Percentiles rank a stretch among this genome's conserved stretches.
Evolutionary conservation across 2,888 invertebrate species (phyloP).

Genomic region (Nebria brevicollis): DNA sequence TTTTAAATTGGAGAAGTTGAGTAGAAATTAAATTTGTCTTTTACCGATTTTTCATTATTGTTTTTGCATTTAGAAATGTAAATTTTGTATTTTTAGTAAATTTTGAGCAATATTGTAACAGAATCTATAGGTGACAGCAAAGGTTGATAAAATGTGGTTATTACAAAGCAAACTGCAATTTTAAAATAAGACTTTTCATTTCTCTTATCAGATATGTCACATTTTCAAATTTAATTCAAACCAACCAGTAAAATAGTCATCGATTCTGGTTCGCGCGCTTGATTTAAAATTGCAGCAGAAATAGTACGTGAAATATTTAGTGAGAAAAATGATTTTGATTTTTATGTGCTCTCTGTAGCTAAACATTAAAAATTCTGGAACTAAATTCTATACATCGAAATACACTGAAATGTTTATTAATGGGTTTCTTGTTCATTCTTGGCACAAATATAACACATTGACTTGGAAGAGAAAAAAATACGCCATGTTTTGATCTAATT

Average conservation of each 20-base stretch:
- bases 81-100: not conserved
- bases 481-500: constrained; percentile 7
- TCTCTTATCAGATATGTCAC: constrained; percentile 12
- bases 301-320: constrained; percentile 25
- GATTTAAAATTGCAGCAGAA: constrained; percentile 41
- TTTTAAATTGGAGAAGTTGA: too few species aligned
- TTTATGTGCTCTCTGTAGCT: constrained; percentile 43
- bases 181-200: constrained; percentile 17
- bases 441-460: constrained; percentile 42
- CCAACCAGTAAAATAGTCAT: not conserved
- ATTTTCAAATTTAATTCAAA: not conserved
- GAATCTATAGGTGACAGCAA: constrained; percentile 31
- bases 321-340: constrained; percentile 44
- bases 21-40: too few species aligned
- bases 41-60: too few species aligned
- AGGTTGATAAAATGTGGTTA: constrained; percentile 30
- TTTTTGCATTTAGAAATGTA: not conserved
- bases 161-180: constrained; percentile 35
- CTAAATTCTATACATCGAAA: constrained; percentile 46
- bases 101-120: constrained; percentile 14
- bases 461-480: constrained; percentile 43
- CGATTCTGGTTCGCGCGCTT: not conserved
- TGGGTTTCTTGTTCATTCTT: constrained; percentile 33
- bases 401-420: constrained; percentile 30
- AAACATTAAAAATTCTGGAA: constrained; percentile 41